Conservation (phyloP, 2,113 vertebrate genomes). For the Xiphophorus hellerii region DNA sequence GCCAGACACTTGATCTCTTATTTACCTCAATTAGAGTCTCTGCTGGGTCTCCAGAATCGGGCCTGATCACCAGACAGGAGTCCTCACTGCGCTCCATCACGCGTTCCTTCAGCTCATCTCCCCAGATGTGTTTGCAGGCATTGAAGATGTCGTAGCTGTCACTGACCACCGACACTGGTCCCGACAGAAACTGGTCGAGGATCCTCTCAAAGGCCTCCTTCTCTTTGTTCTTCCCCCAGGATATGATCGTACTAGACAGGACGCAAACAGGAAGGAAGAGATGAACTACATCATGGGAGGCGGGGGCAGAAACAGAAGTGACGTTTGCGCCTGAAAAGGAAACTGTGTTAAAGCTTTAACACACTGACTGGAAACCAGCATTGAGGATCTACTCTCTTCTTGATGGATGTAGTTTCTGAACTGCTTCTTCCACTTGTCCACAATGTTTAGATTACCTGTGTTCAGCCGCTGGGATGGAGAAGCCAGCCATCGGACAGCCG, state of each 20-base stretch:
- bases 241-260: conserved; percentile 78
- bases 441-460: conserved; percentile 73
- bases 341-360: no score
- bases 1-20: background rate
- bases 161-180: conserved; percentile 80
- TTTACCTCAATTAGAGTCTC: conserved; percentile 78
- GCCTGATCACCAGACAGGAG: conserved; percentile 77
- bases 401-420: no score
- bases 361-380: no score
- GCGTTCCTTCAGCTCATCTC: conserved; percentile 78
- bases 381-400: no score
- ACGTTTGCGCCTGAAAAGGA: no score
- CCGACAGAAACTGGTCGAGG: conserved; percentile 76
- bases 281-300: background rate
- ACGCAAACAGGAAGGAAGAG: background rate
- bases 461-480: conserved; percentile 82
- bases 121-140: conserved; percentile 83
- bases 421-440: background rate
- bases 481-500: conserved; percentile 80
- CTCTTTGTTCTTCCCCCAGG: conserved; percentile 78
- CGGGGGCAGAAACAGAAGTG: no score
- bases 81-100: conserved; percentile 80
- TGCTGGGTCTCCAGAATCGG: conserved; percentile 80
- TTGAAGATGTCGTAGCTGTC: conserved; percentile 85
- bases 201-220: conserved; percentile 78